Evolutionary conservation across 2,113 vertebrate species (phyloP).

Genomic region (Tylochromis polylepis): DNA sequence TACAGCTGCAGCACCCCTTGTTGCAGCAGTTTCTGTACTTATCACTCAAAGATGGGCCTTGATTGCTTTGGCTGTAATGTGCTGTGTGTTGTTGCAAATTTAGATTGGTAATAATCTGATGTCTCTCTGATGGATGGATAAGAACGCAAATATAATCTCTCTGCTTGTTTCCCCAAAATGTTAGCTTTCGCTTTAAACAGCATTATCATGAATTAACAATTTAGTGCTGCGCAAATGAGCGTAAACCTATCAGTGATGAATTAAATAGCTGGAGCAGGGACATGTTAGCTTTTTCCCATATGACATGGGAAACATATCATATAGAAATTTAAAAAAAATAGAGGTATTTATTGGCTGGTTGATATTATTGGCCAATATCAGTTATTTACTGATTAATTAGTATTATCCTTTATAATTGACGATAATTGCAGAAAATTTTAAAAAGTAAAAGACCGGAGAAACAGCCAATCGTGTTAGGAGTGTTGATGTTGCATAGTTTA

Average conservation of each 20-base stretch:
- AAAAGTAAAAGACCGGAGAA: not conserved
- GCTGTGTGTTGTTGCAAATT: not conserved
- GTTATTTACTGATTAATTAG: not conserved
- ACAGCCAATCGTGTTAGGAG: not conserved
- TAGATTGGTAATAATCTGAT: not conserved
- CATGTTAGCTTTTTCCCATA: not conserved
- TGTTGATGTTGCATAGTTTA: not conserved
- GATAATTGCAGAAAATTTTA: not conserved
- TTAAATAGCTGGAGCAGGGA: not conserved
- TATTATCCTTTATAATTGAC: not conserved
- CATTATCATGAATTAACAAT: not conserved
- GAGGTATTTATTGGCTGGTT: not conserved
- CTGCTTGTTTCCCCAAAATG: fast-evolving
- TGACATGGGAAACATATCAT: not conserved
- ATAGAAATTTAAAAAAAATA: not conserved
- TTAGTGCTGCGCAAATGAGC: not conserved
- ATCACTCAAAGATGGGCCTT: not conserved
- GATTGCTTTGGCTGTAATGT: not conserved
- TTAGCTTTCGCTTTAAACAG: not conserved
- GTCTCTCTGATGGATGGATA: not conserved
- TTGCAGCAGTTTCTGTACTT: not conserved
- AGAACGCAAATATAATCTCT: not conserved
- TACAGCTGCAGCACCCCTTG: not conserved
- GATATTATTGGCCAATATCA: not conserved
- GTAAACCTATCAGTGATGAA: not conserved